A percentile compares a stretch with the other conserved stretches of the same genome.
Evolutionary conservation across 2,113 vertebrate genomes (phyloP).

Genomic region (Ciconia boyciana): DNA sequence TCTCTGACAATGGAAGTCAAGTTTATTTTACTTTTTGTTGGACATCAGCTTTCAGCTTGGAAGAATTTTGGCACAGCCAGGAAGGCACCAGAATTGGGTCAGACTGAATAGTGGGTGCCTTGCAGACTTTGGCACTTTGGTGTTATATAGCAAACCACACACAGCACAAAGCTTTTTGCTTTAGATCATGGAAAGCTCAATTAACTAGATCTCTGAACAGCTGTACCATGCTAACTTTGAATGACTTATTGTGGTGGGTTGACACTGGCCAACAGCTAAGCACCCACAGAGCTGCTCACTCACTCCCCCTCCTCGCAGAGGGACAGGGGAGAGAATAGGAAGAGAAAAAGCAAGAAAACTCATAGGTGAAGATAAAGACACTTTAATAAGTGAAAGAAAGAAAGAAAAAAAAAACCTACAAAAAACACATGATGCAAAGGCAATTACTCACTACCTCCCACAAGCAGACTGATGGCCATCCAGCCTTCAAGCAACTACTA

Average conservation of each 20-base stretch:
- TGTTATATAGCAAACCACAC: background rate
- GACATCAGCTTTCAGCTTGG: background rate
- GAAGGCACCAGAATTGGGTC: background rate
- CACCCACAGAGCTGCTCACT: background rate
- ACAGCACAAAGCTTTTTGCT: background rate
- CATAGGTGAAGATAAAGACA: background rate
- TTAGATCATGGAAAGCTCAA: background rate
- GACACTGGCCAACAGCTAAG: background rate
- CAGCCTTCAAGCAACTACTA: background rate
- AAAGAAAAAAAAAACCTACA: background rate
- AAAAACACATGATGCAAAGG: background rate
- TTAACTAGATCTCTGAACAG: background rate
- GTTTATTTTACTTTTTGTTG: background rate
- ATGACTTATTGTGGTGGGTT: background rate
- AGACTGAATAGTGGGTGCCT: background rate
- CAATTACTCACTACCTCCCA: background rate
- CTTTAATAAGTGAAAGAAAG: background rate
- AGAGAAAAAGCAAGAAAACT: background rate
- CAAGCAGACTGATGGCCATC: background rate
- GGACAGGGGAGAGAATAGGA: background rate
- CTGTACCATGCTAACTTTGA: background rate
- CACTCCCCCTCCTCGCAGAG: background rate
- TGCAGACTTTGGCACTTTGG: background rate
- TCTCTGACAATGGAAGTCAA: background rate
- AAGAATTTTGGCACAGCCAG: background rate